Base-by-base conservation (phyloP, 2,888 invertebrate species). In the Quadroppia sp. region DNA sequence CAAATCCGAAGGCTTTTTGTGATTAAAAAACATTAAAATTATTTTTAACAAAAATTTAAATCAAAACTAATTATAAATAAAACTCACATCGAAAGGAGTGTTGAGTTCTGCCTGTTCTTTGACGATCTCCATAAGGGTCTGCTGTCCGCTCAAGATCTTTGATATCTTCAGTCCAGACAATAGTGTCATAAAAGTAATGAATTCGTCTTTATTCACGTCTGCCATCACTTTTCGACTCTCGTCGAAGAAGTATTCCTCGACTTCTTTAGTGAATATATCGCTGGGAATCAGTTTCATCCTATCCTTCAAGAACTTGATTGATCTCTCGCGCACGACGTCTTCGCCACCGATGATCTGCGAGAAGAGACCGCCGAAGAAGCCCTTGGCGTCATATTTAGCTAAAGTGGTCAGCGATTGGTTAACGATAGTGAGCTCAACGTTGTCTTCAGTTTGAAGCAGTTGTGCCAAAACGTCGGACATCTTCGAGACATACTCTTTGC, bases 381-480 rank as follows among this genome's bases (percentile, higher is more conserved):
- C 88, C 82, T 88, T 87, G 0, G 89, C 87, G 80, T 90, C 89
- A 80, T 86, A 86, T 81, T 89, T 90, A 78, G 92, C 86, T 42
- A 94, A 86, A 40, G 90, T 87, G 78, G 90, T 85, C 72, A 97
- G 85, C 0, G 94, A 91, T 80, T 89, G 90, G 76, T 91, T 89
- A 40, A 95, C 92, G 77, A 92, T 87, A 81, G 88, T 89, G 77
- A 93, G 85, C 84, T 97, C 97, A 30, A 88, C 86, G 32, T 88
- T 83, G 83, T 95, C 94, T 77, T 93, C 91, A 28, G 92, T 88
- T 81, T 92, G 91, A 75, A 97, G 84, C 59, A 98, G 85, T 81
- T 98, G 97, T 6, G 92, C 90, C 75, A 97, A 85, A 76, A 96
- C 92, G 82, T 95, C 94, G 15, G 94, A 91, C 79, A 97, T 90